These are phyloP conservation scores for human (Homo sapiens) DNA, from an alignment of 2,113 vertebrate species.

Conservation along the genomic window GRCh38 chr4:102293501-102294000, in stretches of 20 bases:
- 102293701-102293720: neutral
- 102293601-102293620: neutral
- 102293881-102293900: neutral
- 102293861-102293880: neutral
- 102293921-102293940: neutral
- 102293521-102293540: neutral
- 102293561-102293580: neutral
- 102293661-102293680: neutral
- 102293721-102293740: neutral
- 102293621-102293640: neutral
- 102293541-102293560: neutral
- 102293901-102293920: neutral
- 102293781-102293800: neutral
- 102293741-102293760: neutral
- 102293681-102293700: neutral
- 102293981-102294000: neutral
- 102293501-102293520: neutral
- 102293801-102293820: slow-evolving; percentile 8
- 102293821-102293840: neutral
- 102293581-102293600: neutral
- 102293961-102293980: neutral
- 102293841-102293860: neutral
- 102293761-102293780: neutral
- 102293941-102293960: neutral
- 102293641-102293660: neutral